Conservation (phyloP, 2,797 vertebrate genomes). For the Gymnoscopelus microlampas region DNA sequence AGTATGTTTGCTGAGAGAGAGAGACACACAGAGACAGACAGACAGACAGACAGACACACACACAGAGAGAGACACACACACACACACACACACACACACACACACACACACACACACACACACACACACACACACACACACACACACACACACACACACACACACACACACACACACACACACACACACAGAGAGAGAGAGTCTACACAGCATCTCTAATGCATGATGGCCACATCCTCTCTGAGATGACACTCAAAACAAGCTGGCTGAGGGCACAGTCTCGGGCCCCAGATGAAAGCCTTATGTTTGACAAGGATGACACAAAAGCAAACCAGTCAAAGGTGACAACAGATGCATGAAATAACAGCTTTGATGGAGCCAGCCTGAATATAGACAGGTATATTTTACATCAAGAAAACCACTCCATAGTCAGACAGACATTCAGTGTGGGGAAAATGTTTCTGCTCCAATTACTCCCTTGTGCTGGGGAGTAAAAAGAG, state of each 20-base stretch:
- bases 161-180: too few species aligned
- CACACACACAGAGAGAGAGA: too few species aligned
- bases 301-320: constrained; percentile 18
- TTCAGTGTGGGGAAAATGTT: constrained; percentile 63
- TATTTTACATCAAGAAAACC: constrained; percentile 41
- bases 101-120: too few species aligned
- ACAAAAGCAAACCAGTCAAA: neutral
- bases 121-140: too few species aligned
- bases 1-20: too few species aligned
- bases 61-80: too few species aligned
- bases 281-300: constrained; percentile 18
- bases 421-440: constrained; percentile 41
- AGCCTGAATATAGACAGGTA: constrained; percentile 14
- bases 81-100: too few species aligned
- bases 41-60: too few species aligned
- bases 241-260: constrained; percentile 32
- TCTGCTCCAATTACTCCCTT: constrained; percentile 79
- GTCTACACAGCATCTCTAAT: constrained; percentile 17
- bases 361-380: constrained; percentile 36
- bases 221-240: constrained; percentile 28
- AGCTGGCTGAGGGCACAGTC: constrained; percentile 35
- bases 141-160: too few species aligned
- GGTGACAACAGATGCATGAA: constrained; percentile 30
- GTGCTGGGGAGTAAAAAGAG: constrained; percentile 61
- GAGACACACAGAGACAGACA: too few species aligned